Evolutionary conservation across 2,113 vertebrate genomes (phyloP), one percentile per base, ranked within the genome.

Genomic region (Brachyistius frenatus): DNA sequence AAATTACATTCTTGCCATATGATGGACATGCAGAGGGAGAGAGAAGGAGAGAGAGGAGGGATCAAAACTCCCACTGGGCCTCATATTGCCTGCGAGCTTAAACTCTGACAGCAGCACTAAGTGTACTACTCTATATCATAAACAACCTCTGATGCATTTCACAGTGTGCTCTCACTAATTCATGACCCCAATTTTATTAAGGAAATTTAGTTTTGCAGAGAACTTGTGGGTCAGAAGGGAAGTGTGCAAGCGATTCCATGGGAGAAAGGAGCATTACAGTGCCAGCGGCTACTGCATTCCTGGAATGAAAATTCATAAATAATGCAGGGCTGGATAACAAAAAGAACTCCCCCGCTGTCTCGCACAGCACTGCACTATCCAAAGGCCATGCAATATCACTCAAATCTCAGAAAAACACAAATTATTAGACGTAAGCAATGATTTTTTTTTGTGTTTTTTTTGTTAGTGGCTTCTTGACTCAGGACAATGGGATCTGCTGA

Each of bases 271-370:
- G 86, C 84, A 70, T 73, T 86, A 80, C 84, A 83, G 87, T 86
- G 93, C 93, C 93, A 91, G 85, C 76, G 91, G 92, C 92, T 85
- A 87, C 85, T 87, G 90, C 84, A 90, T 92, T 93, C 92, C 90
- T 93, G 92, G 92, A 94, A 93, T 93, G 91, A 94, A 93, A 91
- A 90, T 89, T 91, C 83, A 92, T 94, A 93, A 94, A 94, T 94
- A 94, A 94, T 94, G 92, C 93, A 94, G 56, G 73, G 66, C 72
- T 84, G 86, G 91, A 90, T 92, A 93, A 94, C 92, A 93, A 93
- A 94, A 93, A 93, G 88, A 91, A 90, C 91, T 87, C 87, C 86
- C 92, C 87, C 75, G 80, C 88, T 82, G 89, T 87, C 86, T 90
- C 63, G 30, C 89, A 86, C 87, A 81, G 87, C 64, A 76, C 65